These are phyloP conservation scores for Anolis sagrei DNA, from an alignment of 2,113 vertebrate species.

Conservation along the genomic window DNA sequence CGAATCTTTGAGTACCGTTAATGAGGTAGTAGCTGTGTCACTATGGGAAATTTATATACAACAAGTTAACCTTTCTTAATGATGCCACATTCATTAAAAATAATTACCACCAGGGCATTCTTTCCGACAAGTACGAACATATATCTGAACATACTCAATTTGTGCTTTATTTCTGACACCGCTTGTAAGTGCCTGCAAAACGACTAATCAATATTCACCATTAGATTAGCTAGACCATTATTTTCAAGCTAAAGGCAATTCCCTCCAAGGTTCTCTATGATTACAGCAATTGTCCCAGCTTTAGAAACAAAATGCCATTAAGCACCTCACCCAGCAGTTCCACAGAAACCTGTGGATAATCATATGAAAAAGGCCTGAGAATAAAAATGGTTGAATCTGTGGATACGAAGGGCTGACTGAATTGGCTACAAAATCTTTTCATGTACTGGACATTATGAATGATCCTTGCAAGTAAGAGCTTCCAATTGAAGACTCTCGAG, in stretches of 20 bases:
- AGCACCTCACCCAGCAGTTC: constrained; percentile 25
- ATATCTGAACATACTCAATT: constrained; percentile 60
- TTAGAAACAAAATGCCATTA: constrained; percentile 16
- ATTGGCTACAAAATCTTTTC: neutral
- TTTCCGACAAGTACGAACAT: constrained; percentile 60
- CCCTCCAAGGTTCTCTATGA: constrained; percentile 17
- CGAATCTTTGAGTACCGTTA: constrained; percentile 65
- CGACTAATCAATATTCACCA: constrained; percentile 63
- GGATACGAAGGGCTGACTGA: no score
- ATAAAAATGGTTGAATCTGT: constrained; percentile 5
- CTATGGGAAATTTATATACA: constrained; percentile 60
- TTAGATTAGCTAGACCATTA: constrained; percentile 33
- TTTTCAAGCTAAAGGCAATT: constrained; percentile 19
- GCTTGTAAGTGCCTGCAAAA: constrained; percentile 56
- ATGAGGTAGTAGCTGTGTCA: constrained; percentile 62
- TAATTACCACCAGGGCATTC: constrained; percentile 61
- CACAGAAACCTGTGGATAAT: constrained; percentile 15
- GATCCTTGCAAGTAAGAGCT: neutral
- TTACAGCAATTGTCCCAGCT: constrained; percentile 31
- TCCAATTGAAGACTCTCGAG: neutral
- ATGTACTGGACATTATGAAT: neutral
- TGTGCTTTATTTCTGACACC: constrained; percentile 59
- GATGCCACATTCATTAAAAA: constrained; percentile 68
- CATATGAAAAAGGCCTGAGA: constrained; percentile 7
- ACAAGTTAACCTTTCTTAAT: constrained; percentile 71